Conservation (phyloP, 2,113 vertebrate genomes). For the Typhlomys cinereus region DNA sequence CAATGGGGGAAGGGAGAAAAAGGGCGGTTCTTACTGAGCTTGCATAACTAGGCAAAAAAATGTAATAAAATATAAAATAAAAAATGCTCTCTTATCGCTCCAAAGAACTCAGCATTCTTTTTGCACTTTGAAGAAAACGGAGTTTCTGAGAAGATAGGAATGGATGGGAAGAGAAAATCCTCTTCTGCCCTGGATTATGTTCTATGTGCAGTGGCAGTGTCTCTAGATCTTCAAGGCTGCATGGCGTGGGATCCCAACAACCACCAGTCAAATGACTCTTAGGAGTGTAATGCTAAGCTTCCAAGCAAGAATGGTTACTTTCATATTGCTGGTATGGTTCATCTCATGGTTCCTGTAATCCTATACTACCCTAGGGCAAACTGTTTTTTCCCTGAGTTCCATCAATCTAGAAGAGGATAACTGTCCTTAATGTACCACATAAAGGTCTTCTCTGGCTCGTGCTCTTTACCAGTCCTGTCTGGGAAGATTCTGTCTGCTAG, state of each 20-base stretch:
- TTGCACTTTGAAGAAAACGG: not conserved
- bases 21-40: too few species aligned
- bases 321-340: not conserved
- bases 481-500: not conserved
- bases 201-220: rapidly evolving
- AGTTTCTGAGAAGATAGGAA: not conserved
- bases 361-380: not conserved
- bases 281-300: not conserved
- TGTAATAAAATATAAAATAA: not conserved
- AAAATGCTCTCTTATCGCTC: not conserved
- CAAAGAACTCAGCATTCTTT: not conserved
- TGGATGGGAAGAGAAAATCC: not conserved
- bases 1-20: too few species aligned
- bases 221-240: not conserved
- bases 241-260: not conserved
- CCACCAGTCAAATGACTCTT: not conserved
- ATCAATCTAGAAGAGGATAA: not conserved
- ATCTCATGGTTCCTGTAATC: not conserved
- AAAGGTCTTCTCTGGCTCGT: not conserved
- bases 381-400: not conserved
- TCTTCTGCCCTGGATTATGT: too few species aligned
- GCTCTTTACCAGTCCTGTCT: not conserved
- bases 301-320: not conserved
- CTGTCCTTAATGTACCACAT: not conserved
- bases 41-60: too few species aligned